phyloP scores from a whole-genome alignment of 2,113 vertebrate species.

The Anguilla rostrata region DNA sequence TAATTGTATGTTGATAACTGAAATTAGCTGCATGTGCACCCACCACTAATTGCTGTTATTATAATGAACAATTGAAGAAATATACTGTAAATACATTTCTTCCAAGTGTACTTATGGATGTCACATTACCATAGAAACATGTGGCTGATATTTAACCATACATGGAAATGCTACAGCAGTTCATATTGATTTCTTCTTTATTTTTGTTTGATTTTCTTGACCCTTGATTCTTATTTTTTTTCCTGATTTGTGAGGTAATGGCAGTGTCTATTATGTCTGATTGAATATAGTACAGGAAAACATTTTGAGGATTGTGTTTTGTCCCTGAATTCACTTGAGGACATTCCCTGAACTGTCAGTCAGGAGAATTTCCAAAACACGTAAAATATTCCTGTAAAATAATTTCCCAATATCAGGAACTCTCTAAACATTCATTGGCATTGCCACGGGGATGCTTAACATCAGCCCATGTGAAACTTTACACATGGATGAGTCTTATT shows the following conservation, averaged over 20 bases:
- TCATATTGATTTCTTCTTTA: background rate
- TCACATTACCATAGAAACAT: background rate
- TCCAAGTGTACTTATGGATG: background rate
- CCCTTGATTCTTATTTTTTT: no score
- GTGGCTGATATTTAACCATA: background rate
- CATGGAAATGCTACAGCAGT: background rate
- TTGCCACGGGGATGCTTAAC: background rate
- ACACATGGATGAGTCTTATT: background rate
- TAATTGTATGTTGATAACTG: background rate
- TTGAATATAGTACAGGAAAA: background rate
- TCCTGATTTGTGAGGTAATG: background rate
- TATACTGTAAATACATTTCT: background rate
- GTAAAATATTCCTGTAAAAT: no score
- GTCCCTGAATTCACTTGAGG: background rate
- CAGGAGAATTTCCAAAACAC: no score
- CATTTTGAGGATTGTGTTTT: background rate
- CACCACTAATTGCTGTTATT: background rate
- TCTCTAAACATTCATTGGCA: background rate
- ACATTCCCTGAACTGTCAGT: no score
- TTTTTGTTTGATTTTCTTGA: no score
- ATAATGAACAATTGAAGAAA: background rate
- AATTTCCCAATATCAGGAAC: background rate
- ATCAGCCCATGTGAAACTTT: background rate
- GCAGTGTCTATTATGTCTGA: background rate
- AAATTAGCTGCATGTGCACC: background rate